Conservation (phyloP, 2,797 vertebrate species). For the Trematomus bernacchii region DNA sequence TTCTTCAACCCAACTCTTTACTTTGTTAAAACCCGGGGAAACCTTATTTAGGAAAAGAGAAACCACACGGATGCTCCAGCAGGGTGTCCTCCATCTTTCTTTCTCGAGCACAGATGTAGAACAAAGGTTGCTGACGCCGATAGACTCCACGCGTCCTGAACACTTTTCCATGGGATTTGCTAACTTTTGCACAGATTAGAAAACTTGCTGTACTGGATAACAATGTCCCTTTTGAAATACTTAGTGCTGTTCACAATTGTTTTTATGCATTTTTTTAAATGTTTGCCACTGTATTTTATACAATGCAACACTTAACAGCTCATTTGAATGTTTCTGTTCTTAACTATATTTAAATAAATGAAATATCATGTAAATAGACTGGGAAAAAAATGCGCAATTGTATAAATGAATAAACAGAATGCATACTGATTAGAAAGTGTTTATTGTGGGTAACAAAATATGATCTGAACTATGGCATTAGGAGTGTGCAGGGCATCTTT, state of each 20-base stretch:
- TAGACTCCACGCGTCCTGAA: conserved; percentile 47
- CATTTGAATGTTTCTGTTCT: conserved; percentile 90
- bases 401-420: conserved; percentile 81
- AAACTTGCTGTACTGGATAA: conserved; percentile 82
- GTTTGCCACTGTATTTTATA: conserved; percentile 93
- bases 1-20: neutral
- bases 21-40: no score
- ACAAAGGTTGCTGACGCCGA: conserved; percentile 63
- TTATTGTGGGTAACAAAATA: conserved; percentile 60
- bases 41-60: neutral
- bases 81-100: conserved; percentile 44
- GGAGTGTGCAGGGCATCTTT: neutral
- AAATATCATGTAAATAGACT: conserved; percentile 81
- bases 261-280: conserved; percentile 88
- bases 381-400: conserved; percentile 63
- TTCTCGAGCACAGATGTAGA: conserved; percentile 63
- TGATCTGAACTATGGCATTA: conserved; percentile 22
- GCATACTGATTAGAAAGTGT: conserved; percentile 45
- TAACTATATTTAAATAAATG: conserved; percentile 80
- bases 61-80: conserved; percentile 4
- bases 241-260: conserved; percentile 87
- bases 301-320: conserved; percentile 89
- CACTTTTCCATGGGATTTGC: conserved; percentile 78
- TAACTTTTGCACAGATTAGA: conserved; percentile 87
- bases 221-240: conserved; percentile 86